phyloP scores from a whole-genome alignment of 2,113 vertebrate species.

The Sialia sialis region DNA sequence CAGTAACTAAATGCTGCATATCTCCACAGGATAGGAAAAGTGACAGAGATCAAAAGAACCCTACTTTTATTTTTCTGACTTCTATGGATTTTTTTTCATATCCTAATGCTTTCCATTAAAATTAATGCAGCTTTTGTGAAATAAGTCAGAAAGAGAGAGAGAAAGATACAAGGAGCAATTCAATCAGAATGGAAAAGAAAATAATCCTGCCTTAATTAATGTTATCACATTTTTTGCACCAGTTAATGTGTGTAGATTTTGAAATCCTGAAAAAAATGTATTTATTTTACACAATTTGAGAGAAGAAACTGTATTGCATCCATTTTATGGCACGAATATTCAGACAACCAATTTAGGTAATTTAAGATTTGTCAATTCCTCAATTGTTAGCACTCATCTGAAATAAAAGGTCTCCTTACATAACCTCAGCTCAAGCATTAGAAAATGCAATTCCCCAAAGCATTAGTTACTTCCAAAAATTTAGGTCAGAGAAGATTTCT shows the following conservation, averaged over 20 bases:
- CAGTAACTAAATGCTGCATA: background rate
- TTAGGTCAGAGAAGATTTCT: conserved; percentile 37
- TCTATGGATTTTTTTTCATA: background rate
- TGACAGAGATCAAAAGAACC: background rate
- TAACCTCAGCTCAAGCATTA: conserved; percentile 5
- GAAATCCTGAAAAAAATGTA: background rate
- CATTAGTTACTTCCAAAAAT: conserved; percentile 7
- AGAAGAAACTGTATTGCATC: background rate
- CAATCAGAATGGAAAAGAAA: background rate
- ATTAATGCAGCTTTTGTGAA: background rate
- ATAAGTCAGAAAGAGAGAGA: background rate
- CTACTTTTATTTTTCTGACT: background rate
- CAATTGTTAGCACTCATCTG: background rate
- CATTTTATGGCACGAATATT: background rate
- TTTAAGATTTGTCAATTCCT: background rate
- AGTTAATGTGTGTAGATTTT: background rate
- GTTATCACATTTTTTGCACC: background rate
- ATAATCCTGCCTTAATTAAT: background rate
- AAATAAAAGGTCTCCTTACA: background rate
- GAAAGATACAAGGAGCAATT: background rate
- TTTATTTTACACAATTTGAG: background rate
- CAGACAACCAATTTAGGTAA: background rate
- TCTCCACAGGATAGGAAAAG: background rate
- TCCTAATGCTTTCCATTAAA: background rate
- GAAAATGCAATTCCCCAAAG: conserved; percentile 3